Percentiles rank a stretch among this genome's conserved stretches.
phyloP scores from a whole-genome alignment of 2,113 vertebrate species.

The pig (Sus scrofa) region T2T-Sscrofa CM000823.6:8874501-8875000 shows the following conservation, averaged over 20 bases:
- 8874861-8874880: accelerated
- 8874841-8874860: background rate
- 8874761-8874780: background rate
- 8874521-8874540: background rate
- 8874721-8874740: background rate
- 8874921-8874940: background rate
- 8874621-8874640: background rate
- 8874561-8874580: background rate
- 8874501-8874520: background rate
- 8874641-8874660: background rate
- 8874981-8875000: background rate
- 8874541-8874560: background rate
- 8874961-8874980: background rate
- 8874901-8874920: background rate
- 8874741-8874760: background rate
- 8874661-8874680: accelerated
- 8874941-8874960: background rate
- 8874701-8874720: background rate
- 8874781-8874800: background rate
- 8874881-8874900: background rate
- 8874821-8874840: background rate
- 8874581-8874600: background rate
- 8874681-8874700: background rate
- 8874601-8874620: background rate
- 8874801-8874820: background rate